These are phyloP conservation scores for Barypeithes pellucidus DNA, from an alignment of 2,888 invertebrate genomes.

Conservation along the genomic window DNA sequence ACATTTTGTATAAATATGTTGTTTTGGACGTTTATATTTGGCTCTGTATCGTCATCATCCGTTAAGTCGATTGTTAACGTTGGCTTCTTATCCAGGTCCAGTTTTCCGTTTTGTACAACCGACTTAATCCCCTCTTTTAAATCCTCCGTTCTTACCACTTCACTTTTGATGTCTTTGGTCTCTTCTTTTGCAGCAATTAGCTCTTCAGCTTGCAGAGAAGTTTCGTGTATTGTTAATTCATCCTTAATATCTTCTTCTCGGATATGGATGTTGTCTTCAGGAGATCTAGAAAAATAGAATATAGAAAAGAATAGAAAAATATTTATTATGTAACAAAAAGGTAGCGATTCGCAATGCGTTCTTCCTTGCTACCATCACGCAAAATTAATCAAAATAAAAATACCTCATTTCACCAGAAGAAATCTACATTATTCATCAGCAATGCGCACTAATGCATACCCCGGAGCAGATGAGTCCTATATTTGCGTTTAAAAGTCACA, in stretches of 20 bases:
- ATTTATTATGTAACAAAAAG: no score
- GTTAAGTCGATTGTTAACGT: slow-evolving; percentile 11
- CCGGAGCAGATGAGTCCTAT: no score
- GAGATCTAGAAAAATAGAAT: not conserved
- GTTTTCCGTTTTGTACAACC: not conserved
- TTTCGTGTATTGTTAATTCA: slow-evolving; percentile 5
- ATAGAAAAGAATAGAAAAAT: no score
- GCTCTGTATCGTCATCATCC: slow-evolving; percentile 9
- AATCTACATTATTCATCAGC: no score
- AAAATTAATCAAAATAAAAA: no score
- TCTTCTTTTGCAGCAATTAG: not conserved
- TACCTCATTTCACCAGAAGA: no score
- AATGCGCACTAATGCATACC: no score
- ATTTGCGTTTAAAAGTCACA: no score
- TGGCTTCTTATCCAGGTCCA: not conserved
- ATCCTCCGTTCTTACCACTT: not conserved
- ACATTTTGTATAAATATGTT: slow-evolving; percentile 12
- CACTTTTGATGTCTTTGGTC: not conserved
- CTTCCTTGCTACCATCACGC: no score
- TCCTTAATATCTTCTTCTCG: not conserved
- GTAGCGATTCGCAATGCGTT: no score
- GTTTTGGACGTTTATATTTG: not conserved
- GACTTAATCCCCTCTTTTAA: not conserved
- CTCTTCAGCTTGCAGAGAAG: not conserved
- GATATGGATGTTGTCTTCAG: no score